Evolutionary conservation across 2,113 vertebrate genomes (phyloP).

Genomic region (Sapayoa aenigma): DNA sequence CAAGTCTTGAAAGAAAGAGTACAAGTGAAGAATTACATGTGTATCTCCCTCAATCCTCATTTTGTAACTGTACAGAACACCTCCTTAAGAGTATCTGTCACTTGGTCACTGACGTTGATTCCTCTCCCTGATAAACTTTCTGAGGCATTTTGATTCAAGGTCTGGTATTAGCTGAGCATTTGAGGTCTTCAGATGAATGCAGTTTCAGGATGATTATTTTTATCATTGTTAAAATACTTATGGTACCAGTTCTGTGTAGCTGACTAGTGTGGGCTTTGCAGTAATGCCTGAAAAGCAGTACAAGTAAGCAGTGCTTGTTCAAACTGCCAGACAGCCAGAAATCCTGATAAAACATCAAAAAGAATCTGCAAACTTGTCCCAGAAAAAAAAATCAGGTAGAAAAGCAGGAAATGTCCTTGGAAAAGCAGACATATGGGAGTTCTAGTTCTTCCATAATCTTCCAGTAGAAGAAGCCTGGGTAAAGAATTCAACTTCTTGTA

Average conservation of each 20-base stretch:
- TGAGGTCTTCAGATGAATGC: not conserved
- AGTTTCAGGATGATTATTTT: not conserved
- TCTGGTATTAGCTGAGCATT: not conserved
- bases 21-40: not conserved
- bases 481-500: not conserved
- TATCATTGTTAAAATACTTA: not conserved
- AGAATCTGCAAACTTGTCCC: not conserved
- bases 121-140: not conserved
- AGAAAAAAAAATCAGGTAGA: not conserved
- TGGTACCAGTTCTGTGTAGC: not conserved
- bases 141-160: not conserved
- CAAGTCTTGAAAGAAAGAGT: not conserved
- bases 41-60: not conserved
- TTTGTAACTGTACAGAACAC: not conserved
- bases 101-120: not conserved
- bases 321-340: not conserved
- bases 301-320: not conserved
- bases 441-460: conserved; percentile 27
- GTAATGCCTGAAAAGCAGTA: not conserved
- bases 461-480: not conserved
- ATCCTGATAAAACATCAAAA: conserved; percentile 12
- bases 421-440: conserved; percentile 27
- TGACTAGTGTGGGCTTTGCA: not conserved
- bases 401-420: conserved; percentile 26
- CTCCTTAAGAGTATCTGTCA: not conserved